Percentiles rank a stretch among this genome's conserved stretches.
Evolutionary conservation across 2,113 vertebrate genomes (phyloP).

Genomic region (Catagonus wagneri): DNA sequence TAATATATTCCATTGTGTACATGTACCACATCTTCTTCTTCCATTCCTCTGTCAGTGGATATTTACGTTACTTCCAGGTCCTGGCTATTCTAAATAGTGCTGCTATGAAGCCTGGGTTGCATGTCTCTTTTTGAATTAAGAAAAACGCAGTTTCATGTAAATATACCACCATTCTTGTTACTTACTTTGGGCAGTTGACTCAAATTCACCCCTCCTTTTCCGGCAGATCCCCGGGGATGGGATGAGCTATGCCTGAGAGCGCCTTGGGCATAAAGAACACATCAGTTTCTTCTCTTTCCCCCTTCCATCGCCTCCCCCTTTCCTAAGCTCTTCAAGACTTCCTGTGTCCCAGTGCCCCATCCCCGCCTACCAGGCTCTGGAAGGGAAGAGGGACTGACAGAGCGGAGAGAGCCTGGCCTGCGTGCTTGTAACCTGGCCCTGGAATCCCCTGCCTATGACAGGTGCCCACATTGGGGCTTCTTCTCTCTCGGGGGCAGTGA

Average conservation of each 20-base stretch:
- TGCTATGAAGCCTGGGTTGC: not conserved
- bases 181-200: not conserved
- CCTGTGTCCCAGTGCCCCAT: rapidly evolving
- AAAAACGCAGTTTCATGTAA: not conserved
- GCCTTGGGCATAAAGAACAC: rapidly evolving
- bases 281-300: not conserved
- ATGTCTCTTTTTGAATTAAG: not conserved
- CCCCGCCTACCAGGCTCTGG: not conserved
- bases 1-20: not conserved
- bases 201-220: not conserved
- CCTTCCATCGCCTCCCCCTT: not conserved
- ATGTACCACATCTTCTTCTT: not conserved
- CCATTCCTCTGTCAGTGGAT: not conserved
- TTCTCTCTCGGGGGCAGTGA: not conserved
- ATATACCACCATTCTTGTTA: not conserved
- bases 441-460: no score
- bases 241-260: not conserved
- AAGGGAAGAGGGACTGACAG: not conserved
- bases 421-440: rapidly evolving
- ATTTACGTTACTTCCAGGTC: not conserved
- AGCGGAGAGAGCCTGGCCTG: not conserved
- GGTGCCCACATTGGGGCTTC: not conserved
- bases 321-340: not conserved
- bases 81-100: not conserved
- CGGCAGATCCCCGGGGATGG: not conserved